phyloP scores from a whole-genome alignment of 2,888 invertebrate species.

The Nezara viridula region DNA sequence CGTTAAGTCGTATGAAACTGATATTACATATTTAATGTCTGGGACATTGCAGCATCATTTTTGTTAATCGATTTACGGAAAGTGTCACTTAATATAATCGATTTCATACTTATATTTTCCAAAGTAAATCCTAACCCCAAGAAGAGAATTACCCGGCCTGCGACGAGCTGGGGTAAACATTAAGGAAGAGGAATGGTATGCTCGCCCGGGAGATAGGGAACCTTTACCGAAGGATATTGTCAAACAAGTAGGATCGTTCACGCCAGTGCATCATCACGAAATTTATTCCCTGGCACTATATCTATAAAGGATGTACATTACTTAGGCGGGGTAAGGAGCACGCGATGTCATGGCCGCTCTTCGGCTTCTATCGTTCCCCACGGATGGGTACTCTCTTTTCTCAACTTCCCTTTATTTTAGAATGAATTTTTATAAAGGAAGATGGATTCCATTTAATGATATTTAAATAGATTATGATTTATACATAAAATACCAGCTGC shows the following conservation, averaged over 20 bases:
- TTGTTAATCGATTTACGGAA: too few relatives aligned
- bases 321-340: constrained; percentile 1
- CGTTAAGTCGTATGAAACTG: too few relatives aligned
- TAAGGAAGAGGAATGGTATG: neutral
- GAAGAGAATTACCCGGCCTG: neutral
- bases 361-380: neutral
- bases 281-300: neutral
- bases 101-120: too few relatives aligned
- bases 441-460: too few relatives aligned
- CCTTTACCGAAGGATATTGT: neutral
- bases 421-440: too few relatives aligned
- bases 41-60: too few relatives aligned
- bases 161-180: neutral
- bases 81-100: too few relatives aligned
- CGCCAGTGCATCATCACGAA: constrained; percentile 14
- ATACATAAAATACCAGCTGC: too few relatives aligned
- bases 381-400: neutral
- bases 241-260: neutral
- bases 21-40: too few relatives aligned
- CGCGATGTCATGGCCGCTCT: constrained; percentile 26
- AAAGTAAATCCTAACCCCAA: too few relatives aligned
- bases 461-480: too few relatives aligned
- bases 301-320: constrained; percentile 29
- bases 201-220: neutral
- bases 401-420: too few relatives aligned